Base-by-base conservation (phyloP, 2,113 vertebrate genomes). In the Cyanoramphus novaezelandiae region DNA sequence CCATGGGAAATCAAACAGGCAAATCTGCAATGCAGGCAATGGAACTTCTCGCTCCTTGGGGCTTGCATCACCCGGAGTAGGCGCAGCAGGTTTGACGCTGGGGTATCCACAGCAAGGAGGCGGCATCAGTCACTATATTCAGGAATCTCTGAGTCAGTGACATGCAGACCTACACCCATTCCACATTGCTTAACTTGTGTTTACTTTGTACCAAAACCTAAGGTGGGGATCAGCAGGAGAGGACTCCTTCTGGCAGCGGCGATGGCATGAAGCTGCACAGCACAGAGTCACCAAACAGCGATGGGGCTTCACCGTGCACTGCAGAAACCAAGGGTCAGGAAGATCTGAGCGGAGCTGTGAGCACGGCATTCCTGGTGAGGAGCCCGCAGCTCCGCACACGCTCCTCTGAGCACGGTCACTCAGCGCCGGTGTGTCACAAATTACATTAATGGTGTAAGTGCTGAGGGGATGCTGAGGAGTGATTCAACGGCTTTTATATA, bases 111-210 rank as follows among this genome's bases (percentile, higher is more conserved):
- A 31, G 90, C 85, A 52, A 82, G 82, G 70, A 86, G 94, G 93
- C 2, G 59, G 85, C 89, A 94, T 28, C 93, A 86, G 84, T 49
- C 71, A 76, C 93, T 41, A 24, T 7, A 55, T 88, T 93, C 90
- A 97, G 95, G 96, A 97, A 97, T 93, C 92, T 97, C 96, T 97
- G 97, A 97, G 97, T 97, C 97, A 97, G 97, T 82, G 92, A 87
- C 90, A 81, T 0, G 86, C 92, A 96, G 62, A 96, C 84, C 96
- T 93, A 96, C 97, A 93, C 97, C 97, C 96, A 93, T 68, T 29
- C 14, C 93, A 64, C 86, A 11, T 97, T 97, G 95, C 95, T 52
- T 94, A 95, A 97, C 95, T 8, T 9, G 72, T 97, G 96, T 97
- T 97, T 97, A 96, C 95, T 93, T 33, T 95, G 95, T 84, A 13